A percentile compares a stretch with the other conserved stretches of the same genome.
Conservation (phyloP, 2,797 vertebrate species). For the Bradypodion ventrale region DNA sequence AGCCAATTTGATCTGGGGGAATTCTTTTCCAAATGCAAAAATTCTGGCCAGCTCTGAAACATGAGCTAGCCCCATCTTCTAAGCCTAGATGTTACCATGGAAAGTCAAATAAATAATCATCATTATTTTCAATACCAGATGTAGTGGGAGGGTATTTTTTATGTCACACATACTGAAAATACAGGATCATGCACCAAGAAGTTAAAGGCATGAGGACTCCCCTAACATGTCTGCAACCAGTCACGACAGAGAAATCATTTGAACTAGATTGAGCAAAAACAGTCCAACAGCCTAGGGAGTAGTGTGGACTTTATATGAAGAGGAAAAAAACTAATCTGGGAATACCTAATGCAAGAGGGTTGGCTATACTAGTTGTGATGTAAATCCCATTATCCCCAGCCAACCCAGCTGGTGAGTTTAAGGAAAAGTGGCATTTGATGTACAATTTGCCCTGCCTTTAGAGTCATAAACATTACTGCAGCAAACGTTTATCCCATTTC, state of each 20-base stretch:
- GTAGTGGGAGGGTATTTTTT: not conserved
- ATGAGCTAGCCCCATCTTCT: not conserved
- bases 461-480: not conserved
- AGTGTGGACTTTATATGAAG: not conserved
- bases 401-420: too few species aligned
- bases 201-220: not conserved
- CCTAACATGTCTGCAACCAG: not conserved
- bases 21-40: slow-evolving; percentile 3
- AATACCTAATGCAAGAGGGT: not conserved
- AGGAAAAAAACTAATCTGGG: not conserved
- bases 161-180: not conserved
- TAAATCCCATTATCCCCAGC: too few species aligned
- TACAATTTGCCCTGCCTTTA: not conserved
- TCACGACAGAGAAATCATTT: not conserved
- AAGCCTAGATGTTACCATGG: slow-evolving; percentile 1
- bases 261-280: not conserved
- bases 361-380: not conserved
- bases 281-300: not conserved
- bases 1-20: not conserved
- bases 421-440: not conserved
- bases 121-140: slow-evolving; percentile 19
- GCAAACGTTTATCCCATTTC: not conserved
- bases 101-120: slow-evolving; percentile 18
- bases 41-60: slow-evolving; percentile 1
- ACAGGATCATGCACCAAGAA: not conserved